Base-by-base conservation (phyloP, 2,888 invertebrate species). In the Aelia acuminata region DNA sequence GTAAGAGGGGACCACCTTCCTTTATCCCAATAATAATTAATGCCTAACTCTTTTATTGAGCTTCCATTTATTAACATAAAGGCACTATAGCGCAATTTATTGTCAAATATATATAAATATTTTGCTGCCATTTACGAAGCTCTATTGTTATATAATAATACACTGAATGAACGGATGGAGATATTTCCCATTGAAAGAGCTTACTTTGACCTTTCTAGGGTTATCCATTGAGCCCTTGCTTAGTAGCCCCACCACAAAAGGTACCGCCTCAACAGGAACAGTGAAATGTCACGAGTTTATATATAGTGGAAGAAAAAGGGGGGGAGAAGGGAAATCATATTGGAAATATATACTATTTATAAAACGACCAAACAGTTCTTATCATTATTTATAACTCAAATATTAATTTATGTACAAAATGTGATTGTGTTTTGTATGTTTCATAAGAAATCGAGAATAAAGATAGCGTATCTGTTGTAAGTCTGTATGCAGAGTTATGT, bases 211-310 rank as follows among this genome's bases (percentile, higher is more conserved):
- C 80, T 80, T 80, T 80, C 43, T 80, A n/a, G 22, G 35, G 63
- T 20, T n/a, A 47, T 13, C 39, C 43, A 47, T 80, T 43, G n/a
- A 39, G 80, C 75, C 10, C 10, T 11, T 8, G 43, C 80, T 43
- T n/a, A 43, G n/a, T 20, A 18, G n/a, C 80, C 75, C 80, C n/a
- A 47, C 80, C 80, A 80, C 80, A 80, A 80, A 80, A 80, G 80
- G 11, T 80, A 47, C n/a, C 22, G n/a, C 43, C 4, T 22, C 13
- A 80, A 43, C 80, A 47, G 22, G 43, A 80, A 43, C 43, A 7
- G 22, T 5, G 80, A 80, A 80, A 80, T 80, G 80, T 80, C 80
- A 80, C 3, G 80, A n/a, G 80, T 80, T 80, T 80, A 80, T 80
- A 80, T 80, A 43, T 80, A 80, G 80, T n/a, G 22, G 10, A 13